Evolutionary conservation across 2,888 invertebrate genomes (phyloP).

Genomic region (Parochlus steinenii): DNA sequence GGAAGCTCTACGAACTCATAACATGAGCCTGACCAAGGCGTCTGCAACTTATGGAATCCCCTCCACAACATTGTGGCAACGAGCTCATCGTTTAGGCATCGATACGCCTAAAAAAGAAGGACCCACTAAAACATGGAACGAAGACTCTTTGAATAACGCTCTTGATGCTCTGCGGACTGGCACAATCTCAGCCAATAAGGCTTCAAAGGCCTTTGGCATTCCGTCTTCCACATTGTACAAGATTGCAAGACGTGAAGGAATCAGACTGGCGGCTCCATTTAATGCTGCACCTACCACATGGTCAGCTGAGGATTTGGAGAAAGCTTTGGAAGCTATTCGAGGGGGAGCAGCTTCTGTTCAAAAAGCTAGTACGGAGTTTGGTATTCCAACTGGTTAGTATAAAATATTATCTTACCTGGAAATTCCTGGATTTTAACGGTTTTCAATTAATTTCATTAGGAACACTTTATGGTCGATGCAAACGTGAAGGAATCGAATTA

Average conservation of each 20-base stretch:
- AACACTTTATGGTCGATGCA: conserved; percentile 75
- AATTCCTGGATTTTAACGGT: conserved; percentile 1
- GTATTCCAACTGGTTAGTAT: conserved; percentile 59
- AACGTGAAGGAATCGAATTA: conserved; percentile 76
- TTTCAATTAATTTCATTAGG: conserved; percentile 29
- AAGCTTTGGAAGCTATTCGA: conserved; percentile 65
- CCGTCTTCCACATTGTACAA: conserved; percentile 84
- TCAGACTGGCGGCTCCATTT: conserved; percentile 74
- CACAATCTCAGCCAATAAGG: conserved; percentile 77
- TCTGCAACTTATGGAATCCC: conserved; percentile 77
- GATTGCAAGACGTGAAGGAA: conserved; percentile 78
- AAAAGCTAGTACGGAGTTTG: conserved; percentile 70
- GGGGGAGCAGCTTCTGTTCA: conserved; percentile 69
- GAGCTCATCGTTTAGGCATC: conserved; percentile 75
- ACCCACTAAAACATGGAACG: conserved; percentile 74
- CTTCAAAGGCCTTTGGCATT: conserved; percentile 80
- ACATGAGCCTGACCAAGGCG: conserved; percentile 81
- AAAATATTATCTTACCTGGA: conserved; percentile 7
- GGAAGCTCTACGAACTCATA: conserved; percentile 68
- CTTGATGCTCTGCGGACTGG: conserved; percentile 69
- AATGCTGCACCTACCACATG: conserved; percentile 80
- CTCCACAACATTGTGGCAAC: conserved; percentile 80
- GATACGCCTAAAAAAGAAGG: conserved; percentile 85
- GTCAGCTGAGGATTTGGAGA: conserved; percentile 69
- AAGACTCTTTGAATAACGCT: conserved; percentile 65